Evolutionary conservation across 2,888 invertebrate species (phyloP), one percentile per base, ranked within the genome.

Genomic region (Dolichomitus sp.): DNA sequence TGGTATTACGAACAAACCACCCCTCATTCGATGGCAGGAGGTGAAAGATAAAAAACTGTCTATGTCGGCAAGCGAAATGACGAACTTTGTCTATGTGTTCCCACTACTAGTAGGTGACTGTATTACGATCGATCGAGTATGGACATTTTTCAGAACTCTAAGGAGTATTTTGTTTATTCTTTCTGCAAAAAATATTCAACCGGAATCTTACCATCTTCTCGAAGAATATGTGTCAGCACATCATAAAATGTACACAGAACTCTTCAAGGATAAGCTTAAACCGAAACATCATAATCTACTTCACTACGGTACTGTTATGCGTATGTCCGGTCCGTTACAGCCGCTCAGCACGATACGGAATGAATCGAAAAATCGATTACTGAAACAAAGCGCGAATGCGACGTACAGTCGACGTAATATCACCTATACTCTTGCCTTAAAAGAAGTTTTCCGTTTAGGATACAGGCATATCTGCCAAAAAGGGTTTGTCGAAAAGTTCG

Each of bases 261-360:
- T 59, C 4, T 59, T 59, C 17, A 59, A 48, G 11, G 48, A 48
- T 48, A 7, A 4, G 14, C 9, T 17, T 50, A 4, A 52, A 52
- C 11, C 23, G 0, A 63, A 63, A 7, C 63, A 42, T 23, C 63
- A 63, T 23, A 63, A 63, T 23, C 19, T 63, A 23, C 4, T 63
- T 6, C 63, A 42, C 12, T 63, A 63, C 14, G 63, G 14, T 11
- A 63, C 23, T 4, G 23, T 63, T 11, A 42, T 63, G 42, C 11
- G 12, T 23, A 63, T 63, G 63, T 63, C 63, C 12, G 63, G 63
- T 9, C 63, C 42, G 40, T 12, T 63, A 23, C 11, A 6, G 5
- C 23, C 63, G 19, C n/a, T 63, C 9, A 63, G 40, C 12, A 63
- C 63, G 14, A 63, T 63, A 2, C n/a, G 63, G 19, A 40, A 42